Evolutionary conservation across 2,797 vertebrate species (phyloP).

Genomic region (Pogoniulus pusillus): DNA sequence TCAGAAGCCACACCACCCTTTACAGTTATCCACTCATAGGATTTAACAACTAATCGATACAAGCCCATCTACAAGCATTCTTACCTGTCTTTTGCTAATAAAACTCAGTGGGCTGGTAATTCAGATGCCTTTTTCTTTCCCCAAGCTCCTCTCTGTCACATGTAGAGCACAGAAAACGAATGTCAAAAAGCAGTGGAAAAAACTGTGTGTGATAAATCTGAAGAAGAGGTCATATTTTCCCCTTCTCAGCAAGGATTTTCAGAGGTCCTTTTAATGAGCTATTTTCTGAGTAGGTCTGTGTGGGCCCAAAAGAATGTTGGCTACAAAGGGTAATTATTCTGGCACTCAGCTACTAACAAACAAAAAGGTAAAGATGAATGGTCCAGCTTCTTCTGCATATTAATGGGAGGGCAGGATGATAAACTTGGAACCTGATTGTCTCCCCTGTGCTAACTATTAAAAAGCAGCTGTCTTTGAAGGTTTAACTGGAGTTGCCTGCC

Average conservation of each 20-base stretch:
- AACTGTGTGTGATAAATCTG: slow-evolving; percentile 18
- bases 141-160: neutral
- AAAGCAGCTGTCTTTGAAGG: slow-evolving; percentile 15
- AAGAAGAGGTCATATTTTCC: slow-evolving; percentile 48
- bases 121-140: neutral
- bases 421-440: slow-evolving; percentile 21
- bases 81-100: slow-evolving; percentile 64
- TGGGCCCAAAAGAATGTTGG: slow-evolving; percentile 77
- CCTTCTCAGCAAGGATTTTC: slow-evolving; percentile 54
- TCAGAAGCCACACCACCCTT: neutral
- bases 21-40: neutral
- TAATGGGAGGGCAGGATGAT: neutral
- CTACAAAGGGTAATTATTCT: slow-evolving; percentile 70
- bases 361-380: slow-evolving; percentile 49
- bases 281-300: slow-evolving; percentile 71
- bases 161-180: neutral
- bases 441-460: slow-evolving; percentile 11
- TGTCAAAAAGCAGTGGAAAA: neutral
- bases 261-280: slow-evolving; percentile 60
- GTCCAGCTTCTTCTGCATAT: slow-evolving; percentile 31
- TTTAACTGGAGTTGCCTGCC: slow-evolving; percentile 10
- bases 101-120: slow-evolving; percentile 1
- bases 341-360: slow-evolving; percentile 28
- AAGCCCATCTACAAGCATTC: neutral
- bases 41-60: neutral